These are phyloP conservation scores for Griposia aprilina DNA, from an alignment of 2,888 invertebrate genomes.

Conservation along the genomic window DNA sequence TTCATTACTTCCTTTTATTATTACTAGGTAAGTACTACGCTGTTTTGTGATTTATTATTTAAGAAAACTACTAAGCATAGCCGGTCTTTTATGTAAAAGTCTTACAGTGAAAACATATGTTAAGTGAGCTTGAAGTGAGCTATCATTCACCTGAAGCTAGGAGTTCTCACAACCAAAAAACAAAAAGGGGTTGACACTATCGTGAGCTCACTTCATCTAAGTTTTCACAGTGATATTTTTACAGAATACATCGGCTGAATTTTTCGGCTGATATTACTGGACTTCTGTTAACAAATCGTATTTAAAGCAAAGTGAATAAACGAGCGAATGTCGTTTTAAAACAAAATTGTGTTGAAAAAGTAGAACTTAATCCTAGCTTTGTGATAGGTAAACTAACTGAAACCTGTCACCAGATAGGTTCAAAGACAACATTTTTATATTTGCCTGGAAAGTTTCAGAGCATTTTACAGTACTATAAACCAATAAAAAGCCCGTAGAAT, in stretches of 20 bases:
- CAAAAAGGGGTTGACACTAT: not conserved
- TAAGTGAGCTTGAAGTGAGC: not conserved
- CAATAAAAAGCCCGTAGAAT: no score
- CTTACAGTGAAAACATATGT: not conserved
- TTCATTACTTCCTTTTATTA: constrained; percentile 70
- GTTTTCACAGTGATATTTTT: not conserved
- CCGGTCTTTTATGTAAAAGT: not conserved
- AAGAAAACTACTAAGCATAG: not conserved
- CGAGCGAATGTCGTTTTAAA: not conserved
- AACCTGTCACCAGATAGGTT: not conserved
- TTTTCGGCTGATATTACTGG: not conserved
- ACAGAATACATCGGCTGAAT: not conserved
- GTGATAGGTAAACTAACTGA: not conserved
- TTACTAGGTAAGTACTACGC: constrained; percentile 73
- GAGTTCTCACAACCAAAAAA: no score
- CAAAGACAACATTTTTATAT: not conserved
- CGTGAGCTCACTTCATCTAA: not conserved
- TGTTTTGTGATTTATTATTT: constrained; percentile 1
- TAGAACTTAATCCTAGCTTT: not conserved
- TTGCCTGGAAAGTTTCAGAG: not conserved
- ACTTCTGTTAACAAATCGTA: not conserved
- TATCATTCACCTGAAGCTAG: not conserved
- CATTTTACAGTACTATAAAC: not conserved
- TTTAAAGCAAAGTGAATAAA: not conserved
- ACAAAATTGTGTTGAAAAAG: not conserved